Percentiles rank a stretch among this genome's conserved stretches.
Evolutionary conservation across 1,140 invertebrate genomes (phyloP).

Genomic region (Lanistes nyassanus): DNA sequence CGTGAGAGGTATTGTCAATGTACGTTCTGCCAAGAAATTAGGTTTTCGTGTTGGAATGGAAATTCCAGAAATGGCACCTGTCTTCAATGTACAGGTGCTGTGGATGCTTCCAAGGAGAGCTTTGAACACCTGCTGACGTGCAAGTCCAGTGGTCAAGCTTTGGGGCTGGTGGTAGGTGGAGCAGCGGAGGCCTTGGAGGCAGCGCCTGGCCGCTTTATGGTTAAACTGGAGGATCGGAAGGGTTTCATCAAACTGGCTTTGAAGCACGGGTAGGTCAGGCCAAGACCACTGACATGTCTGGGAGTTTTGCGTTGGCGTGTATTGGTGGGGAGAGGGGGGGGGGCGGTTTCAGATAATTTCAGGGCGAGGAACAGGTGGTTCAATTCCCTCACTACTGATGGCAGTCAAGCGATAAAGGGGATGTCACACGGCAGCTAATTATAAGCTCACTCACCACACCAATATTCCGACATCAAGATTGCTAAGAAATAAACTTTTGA

Average conservation of each 20-base stretch:
- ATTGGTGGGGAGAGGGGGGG: too few relatives aligned
- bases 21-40: too few relatives aligned
- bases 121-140: constrained; percentile 46
- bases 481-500: too few relatives aligned
- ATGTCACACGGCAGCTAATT: neutral
- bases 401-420: too few relatives aligned
- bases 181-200: constrained; percentile 67
- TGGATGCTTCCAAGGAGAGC: constrained; percentile 69
- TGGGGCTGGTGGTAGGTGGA: constrained; percentile 62
- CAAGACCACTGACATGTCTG: neutral
- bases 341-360: too few relatives aligned
- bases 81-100: constrained; percentile 59
- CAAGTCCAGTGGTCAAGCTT: constrained; percentile 52
- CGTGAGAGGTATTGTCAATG: too few relatives aligned
- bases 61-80: too few relatives aligned
- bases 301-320: too few relatives aligned
- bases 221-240: constrained; percentile 63
- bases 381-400: too few relatives aligned
- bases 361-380: too few relatives aligned
- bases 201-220: constrained; percentile 55
- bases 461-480: too few relatives aligned
- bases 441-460: neutral
- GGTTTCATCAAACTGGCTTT: constrained; percentile 67
- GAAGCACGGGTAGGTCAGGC: constrained; percentile 54
- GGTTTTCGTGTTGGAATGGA: too few relatives aligned